Evolutionary conservation across 2,888 invertebrate species (phyloP), one percentile per base, ranked within the genome.

Genomic region (Drosophila gaucha): DNA sequence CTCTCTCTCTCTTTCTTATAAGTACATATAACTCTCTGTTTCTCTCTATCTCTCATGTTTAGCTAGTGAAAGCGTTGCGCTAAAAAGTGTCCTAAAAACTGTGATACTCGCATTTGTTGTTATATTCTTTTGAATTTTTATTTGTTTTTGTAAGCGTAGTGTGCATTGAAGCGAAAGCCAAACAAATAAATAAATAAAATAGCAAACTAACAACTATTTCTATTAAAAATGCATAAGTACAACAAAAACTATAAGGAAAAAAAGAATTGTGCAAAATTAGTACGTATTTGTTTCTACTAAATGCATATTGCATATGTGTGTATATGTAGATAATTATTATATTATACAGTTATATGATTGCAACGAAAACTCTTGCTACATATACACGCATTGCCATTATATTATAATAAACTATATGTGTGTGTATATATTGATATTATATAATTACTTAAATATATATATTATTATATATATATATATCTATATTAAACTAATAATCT

Each of bases 401-500:
- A 62, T 60, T 76, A 54, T 64, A 68, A 74, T 56, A 67, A 71
- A 78, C 47, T 75, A 74, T 74, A 72, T 74, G 72, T 82, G 77
- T 86, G 70, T 82, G 80, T 80, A 87, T 77, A 79, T 78, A 88
- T 78, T 71, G 75, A 76, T 85, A 83, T 80, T 80, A 70, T 76
- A 72, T 69, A 64, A 74, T 58, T 68, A 88, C 72, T 74, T 77
- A 78, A 83, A 59, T 58, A 59, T 59, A 35, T 57, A 57, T 57
- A 39, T 55, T 31, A 16, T 24, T 24, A 24, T 24, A 28, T 84
- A 77, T 86, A 85, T 89, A 85, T 77, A 88, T 89, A 86, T 80
- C 64, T 78, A 83, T 83, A 86, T 74, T 82, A 77, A 86, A 84
- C 75, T 89, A 88, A 89, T 89, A 86, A 88, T 86, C 89, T 90